Percentiles rank a stretch among this genome's conserved stretches.
These are phyloP conservation scores for Trissonchulus sp. DNA, from an alignment of 2,888 invertebrate species.

Conservation along the genomic window DNA sequence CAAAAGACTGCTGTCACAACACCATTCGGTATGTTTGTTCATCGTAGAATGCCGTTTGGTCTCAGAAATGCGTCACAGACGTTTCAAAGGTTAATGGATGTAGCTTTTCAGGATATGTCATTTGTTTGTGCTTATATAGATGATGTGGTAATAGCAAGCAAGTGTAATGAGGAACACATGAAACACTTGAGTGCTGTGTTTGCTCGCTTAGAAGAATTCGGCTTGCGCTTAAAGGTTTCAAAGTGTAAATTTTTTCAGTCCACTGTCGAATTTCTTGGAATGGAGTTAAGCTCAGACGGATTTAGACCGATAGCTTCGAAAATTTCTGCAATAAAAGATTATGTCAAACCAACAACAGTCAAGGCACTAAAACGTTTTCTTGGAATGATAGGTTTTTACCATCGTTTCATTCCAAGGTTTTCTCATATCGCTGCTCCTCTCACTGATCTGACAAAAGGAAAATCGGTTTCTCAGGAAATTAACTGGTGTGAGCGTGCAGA, in stretches of 20 bases:
- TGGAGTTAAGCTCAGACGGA: constrained; percentile 3
- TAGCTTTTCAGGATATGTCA: constrained; percentile 14
- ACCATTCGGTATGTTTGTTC: constrained; percentile 34
- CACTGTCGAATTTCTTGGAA: constrained; percentile 10
- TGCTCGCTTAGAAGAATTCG: background rate
- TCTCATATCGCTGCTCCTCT: constrained; percentile 22
- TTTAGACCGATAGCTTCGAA: constrained; percentile 14
- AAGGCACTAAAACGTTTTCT: background rate
- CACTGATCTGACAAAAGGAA: constrained; percentile 20
- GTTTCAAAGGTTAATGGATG: constrained; percentile 34
- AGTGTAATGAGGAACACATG: constrained; percentile 1
- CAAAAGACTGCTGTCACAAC: constrained; percentile 34
- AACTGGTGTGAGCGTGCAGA: background rate
- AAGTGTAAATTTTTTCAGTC: constrained; percentile 14
- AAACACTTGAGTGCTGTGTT: constrained; percentile 6
- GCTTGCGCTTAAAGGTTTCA: background rate
- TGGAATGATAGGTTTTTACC: constrained; percentile 22
- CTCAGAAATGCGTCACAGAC: constrained; percentile 36
- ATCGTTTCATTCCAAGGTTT: constrained; percentile 9
- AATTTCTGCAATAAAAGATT: constrained; percentile 2
- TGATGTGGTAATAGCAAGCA: constrained; percentile 5
- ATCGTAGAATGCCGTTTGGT: constrained; percentile 36
- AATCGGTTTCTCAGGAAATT: background rate
- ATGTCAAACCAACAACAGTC: background rate
- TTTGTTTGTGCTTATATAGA: constrained; percentile 14